Evolutionary conservation across 2,888 invertebrate genomes (phyloP), one percentile per base, ranked within the genome.

Genomic region (Lochmaea crataegi): DNA sequence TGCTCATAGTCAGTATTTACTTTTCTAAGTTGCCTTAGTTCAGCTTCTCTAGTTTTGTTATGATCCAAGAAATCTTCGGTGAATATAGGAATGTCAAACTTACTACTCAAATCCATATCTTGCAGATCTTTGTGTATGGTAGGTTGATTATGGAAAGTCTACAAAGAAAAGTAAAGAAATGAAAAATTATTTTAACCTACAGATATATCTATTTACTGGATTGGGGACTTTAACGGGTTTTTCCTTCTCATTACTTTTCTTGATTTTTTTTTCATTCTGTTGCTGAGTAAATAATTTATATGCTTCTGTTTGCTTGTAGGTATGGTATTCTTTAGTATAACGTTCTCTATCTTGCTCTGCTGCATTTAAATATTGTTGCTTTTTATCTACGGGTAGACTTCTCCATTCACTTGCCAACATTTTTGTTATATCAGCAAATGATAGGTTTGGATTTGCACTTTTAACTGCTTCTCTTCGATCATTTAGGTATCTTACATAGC

Each of bases 11-110:
- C 98, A 0, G 83, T 82, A 83, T 96, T 97, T 9, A 96, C 94
- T 89, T 97, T 98, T 65, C 97, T 90, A 77, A 98, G 86, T 81
- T 96, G 94, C 69, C 96, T 89, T 66, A 98, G 87, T 86, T 98
- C 98, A 53, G 94, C 90, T 87, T 98, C 98, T 75, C 97, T 91
- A 68, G 93, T 92, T 90, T 97, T 98, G 86, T 98, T 98, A 84
- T 98, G 97, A 84, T 98, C 97, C 64, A 98, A 90, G 86, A 98
- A 98, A 86, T 98, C 97, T 87, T 98, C 97, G 6, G 98, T 98
- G 85, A 98, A 98, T 84, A 98, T 98, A 65, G 97, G 97, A 86
- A 98, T 97, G 82, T 97, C 96, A 83, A 92, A 90, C 77, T 90
- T 90, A 69, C 88, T 88, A 71, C n/a, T n/a, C n/a, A 83, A 83